A percentile compares a stretch with the other conserved stretches of the same genome.
phyloP scores from a whole-genome alignment of 2,797 vertebrate genomes.

The Gymnoscopelus microlampas region DNA sequence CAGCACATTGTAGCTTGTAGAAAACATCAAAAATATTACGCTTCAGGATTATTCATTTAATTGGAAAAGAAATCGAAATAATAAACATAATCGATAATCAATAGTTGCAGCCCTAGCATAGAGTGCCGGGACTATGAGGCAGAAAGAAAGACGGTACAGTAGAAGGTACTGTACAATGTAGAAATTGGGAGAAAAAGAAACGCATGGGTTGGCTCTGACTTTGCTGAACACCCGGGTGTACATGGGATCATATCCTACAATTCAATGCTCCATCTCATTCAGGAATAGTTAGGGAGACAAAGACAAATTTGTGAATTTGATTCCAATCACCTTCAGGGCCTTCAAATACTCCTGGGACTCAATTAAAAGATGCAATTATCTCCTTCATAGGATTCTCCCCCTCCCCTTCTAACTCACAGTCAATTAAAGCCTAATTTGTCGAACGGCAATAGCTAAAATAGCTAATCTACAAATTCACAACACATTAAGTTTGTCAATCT shows the following conservation, averaged over 20 bases:
- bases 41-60: too few species aligned
- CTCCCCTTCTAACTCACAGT: conserved; percentile 17
- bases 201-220: too few species aligned
- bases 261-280: conserved; percentile 23
- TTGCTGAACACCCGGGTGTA: not conserved
- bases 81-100: not conserved
- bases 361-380: conserved; percentile 81
- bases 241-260: conserved; percentile 27
- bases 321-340: conserved; percentile 61
- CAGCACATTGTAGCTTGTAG: too few species aligned
- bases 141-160: too few species aligned
- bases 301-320: conserved; percentile 59
- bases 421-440: not conserved
- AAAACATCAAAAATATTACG: too few species aligned
- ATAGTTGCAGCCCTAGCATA: too few species aligned
- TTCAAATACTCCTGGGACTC: conserved; percentile 67
- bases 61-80: not conserved
- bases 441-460: not conserved
- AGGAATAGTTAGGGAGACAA: conserved; percentile 17
- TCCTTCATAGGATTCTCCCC: conserved; percentile 48
- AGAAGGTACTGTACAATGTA: too few species aligned
- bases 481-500: too few species aligned
- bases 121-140: too few species aligned
- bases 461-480: too few species aligned
- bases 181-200: too few species aligned